Evolutionary conservation across 1,140 invertebrate species (phyloP).

Genomic region (Drosophila kanapiae): DNA sequence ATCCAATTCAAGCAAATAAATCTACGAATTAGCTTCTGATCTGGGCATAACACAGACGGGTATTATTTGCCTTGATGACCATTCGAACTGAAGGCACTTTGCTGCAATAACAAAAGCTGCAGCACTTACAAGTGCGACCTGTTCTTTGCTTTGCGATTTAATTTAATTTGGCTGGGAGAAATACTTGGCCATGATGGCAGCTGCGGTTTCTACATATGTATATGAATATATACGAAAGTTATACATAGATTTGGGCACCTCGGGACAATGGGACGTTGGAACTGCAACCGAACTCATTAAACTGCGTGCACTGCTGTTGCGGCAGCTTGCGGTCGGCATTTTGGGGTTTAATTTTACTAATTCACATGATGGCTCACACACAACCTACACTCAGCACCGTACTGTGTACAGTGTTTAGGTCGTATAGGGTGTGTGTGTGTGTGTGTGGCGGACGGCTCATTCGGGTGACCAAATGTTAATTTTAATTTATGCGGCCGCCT

Average conservation of each 20-base stretch:
- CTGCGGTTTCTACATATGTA: constrained; percentile 22
- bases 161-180: constrained; percentile 19
- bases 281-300: constrained; percentile 70
- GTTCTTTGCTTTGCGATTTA: constrained; percentile 34
- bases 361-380: constrained; percentile 67
- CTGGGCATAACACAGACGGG: constrained; percentile 8
- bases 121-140: constrained; percentile 22
- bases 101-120: constrained; percentile 10
- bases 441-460: background rate
- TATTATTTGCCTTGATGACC: constrained; percentile 4
- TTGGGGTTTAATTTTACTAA: constrained; percentile 80
- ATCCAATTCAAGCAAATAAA: background rate
- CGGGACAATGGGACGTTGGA: too few relatives aligned
- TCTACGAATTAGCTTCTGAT: constrained; percentile 7
- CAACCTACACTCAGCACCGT: background rate
- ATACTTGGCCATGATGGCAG: constrained; percentile 30
- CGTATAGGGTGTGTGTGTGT: background rate
- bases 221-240: background rate
- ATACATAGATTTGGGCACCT: background rate
- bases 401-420: too few relatives aligned
- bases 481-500: constrained; percentile 78
- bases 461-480: constrained; percentile 70
- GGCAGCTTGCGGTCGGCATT: constrained; percentile 77
- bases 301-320: constrained; percentile 66
- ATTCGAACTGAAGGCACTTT: constrained; percentile 24